Percentiles rank a stretch among this genome's conserved stretches.
Evolutionary conservation across 2,797 vertebrate genomes (phyloP).

Genomic region (Onychomys arenicola): DNA sequence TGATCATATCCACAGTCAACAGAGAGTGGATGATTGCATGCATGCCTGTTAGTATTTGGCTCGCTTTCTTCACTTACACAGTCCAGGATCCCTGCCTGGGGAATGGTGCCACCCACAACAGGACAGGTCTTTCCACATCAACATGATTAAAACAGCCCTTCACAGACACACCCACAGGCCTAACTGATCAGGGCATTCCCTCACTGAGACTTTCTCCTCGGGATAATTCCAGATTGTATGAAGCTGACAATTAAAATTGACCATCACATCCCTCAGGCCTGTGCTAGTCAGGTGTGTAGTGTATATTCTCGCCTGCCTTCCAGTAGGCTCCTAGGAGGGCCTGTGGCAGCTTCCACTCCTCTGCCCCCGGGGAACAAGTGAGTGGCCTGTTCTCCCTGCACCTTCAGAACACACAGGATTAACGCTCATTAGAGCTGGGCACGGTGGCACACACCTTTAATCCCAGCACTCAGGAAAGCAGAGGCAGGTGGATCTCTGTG

Average conservation of each 20-base stretch:
- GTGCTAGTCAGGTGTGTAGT: rapidly evolving
- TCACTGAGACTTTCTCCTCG: neutral
- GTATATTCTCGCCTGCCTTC: neutral
- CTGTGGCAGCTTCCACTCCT: rapidly evolving
- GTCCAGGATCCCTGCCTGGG: neutral
- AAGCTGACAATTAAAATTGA: neutral
- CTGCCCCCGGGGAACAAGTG: neutral
- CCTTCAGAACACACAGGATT: rapidly evolving
- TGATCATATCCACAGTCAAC: neutral
- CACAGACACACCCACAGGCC: neutral
- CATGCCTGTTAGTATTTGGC: neutral
- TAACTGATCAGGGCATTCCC: neutral
- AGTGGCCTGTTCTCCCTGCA: too few relatives aligned
- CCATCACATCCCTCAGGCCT: neutral
- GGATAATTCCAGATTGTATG: neutral
- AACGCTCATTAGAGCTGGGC: neutral
- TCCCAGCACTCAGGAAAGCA: neutral
- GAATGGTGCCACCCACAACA: neutral
- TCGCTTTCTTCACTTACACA: neutral
- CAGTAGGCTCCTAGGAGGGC: neutral
- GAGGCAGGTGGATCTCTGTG: neutral
- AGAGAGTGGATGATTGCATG: neutral
- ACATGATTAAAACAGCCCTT: neutral
- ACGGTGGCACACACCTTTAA: neutral
- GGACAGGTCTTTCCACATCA: neutral